phyloP scores from a whole-genome alignment of 2,797 vertebrate genomes.

The Echiichthys vipera region DNA sequence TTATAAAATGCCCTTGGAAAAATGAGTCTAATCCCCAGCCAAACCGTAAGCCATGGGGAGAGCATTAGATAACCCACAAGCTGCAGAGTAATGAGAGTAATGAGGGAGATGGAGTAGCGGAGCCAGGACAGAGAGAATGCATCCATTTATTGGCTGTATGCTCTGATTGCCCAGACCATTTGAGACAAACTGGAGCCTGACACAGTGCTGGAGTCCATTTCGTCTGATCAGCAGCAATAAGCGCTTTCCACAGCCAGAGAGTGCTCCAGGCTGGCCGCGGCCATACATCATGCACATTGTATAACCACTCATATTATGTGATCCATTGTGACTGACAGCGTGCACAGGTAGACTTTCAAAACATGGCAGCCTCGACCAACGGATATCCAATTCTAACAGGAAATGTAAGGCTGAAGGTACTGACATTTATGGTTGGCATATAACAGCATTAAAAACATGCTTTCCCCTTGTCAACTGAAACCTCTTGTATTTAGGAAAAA shows the following conservation, averaged over 20 bases:
- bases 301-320: slow-evolving; percentile 53
- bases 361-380: background rate
- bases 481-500: background rate
- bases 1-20: slow-evolving; percentile 84
- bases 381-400: slow-evolving; percentile 10
- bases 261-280: slow-evolving; percentile 56
- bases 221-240: slow-evolving; percentile 80
- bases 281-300: slow-evolving; percentile 58
- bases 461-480: background rate
- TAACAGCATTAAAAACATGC: background rate
- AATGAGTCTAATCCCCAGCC: slow-evolving; percentile 82
- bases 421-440: background rate
- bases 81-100: slow-evolving; percentile 84
- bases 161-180: slow-evolving; percentile 79
- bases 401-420: background rate
- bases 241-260: slow-evolving; percentile 69
- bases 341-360: background rate
- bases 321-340: slow-evolving; percentile 10
- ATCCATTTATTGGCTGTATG: slow-evolving; percentile 81
- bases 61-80: slow-evolving; percentile 84
- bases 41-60: slow-evolving; percentile 80
- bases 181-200: slow-evolving; percentile 84
- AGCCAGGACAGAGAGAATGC: slow-evolving; percentile 79
- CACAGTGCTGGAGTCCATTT: slow-evolving; percentile 79
- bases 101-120: slow-evolving; percentile 77